Percentiles rank a stretch among this genome's conserved stretches.
Evolutionary conservation across 1,140 invertebrate species (phyloP).

Genomic region (Drosophila rhopaloa): DNA sequence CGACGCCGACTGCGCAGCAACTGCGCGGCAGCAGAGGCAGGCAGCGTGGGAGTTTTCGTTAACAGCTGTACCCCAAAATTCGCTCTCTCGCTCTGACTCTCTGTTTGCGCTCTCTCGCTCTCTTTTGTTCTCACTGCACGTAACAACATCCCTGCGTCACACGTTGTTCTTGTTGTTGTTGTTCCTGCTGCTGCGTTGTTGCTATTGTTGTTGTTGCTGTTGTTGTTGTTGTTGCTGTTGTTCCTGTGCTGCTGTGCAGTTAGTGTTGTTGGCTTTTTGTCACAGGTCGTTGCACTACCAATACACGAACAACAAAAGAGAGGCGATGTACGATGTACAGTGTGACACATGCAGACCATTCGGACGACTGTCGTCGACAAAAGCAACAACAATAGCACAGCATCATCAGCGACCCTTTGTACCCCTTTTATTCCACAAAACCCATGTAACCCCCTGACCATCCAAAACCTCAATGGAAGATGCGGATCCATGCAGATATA

Average conservation of each 20-base stretch:
- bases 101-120: slow-evolving; percentile 23
- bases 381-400: slow-evolving; percentile 38
- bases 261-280: slow-evolving; percentile 73
- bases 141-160: slow-evolving; percentile 80
- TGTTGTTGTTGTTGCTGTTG: slow-evolving; percentile 44
- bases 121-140: slow-evolving; percentile 49
- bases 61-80: slow-evolving; percentile 72
- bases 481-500: slow-evolving; percentile 23
- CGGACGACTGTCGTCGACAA: slow-evolving; percentile 45
- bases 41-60: slow-evolving; percentile 77
- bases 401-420: slow-evolving; percentile 15
- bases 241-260: slow-evolving; percentile 35
- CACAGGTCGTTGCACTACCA: slow-evolving; percentile 77
- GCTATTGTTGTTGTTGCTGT: slow-evolving; percentile 51
- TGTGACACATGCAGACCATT: slow-evolving; percentile 76
- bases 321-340: slow-evolving; percentile 37
- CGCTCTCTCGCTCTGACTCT: slow-evolving; percentile 26
- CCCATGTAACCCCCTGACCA: slow-evolving; percentile 20
- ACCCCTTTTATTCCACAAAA: background rate
- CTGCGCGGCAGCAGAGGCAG: slow-evolving; percentile 16
- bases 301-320: slow-evolving; percentile 31
- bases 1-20: slow-evolving; percentile 33
- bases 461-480: slow-evolving; percentile 19
- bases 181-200: slow-evolving; percentile 50
- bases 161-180: slow-evolving; percentile 59